Percentiles rank a stretch among this genome's conserved stretches.
These are phyloP conservation scores for Panagrolaimus sp. DNA, from an alignment of 1,140 invertebrate genomes.

Conservation along the genomic window DNA sequence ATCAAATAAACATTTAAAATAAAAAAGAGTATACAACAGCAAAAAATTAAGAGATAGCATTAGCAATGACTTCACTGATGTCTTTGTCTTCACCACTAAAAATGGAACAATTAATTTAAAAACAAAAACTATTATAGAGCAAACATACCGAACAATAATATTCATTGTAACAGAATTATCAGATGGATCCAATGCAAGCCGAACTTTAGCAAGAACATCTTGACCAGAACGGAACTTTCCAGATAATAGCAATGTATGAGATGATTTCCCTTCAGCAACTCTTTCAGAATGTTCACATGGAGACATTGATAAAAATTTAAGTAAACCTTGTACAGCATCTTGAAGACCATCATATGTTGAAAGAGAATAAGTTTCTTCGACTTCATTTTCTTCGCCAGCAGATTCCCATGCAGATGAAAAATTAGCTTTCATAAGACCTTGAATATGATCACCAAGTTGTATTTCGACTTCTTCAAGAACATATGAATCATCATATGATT, in stretches of 20 bases:
- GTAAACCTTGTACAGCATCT: conserved; percentile 79
- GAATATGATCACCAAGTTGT: conserved; percentile 79
- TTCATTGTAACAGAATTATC: conserved; percentile 68
- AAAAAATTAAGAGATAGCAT: conserved; percentile 15
- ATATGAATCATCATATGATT: conserved; percentile 78
- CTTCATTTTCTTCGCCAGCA: conserved; percentile 71
- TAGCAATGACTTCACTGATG: conserved; percentile 19
- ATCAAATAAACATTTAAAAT: not conserved
- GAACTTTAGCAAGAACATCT: conserved; percentile 78
- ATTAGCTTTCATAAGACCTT: conserved; percentile 72
- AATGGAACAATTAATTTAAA: not conserved
- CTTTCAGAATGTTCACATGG: conserved; percentile 77
- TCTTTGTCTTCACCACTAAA: conserved; percentile 18
- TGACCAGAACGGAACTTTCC: conserved; percentile 80
- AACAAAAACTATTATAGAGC: not conserved
- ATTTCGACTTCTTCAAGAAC: conserved; percentile 88
- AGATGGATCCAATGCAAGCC: conserved; percentile 68
- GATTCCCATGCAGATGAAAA: conserved; percentile 67
- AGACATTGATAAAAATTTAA: conserved; percentile 79
- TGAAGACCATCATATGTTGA: conserved; percentile 72
- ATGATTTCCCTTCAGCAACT: conserved; percentile 73
- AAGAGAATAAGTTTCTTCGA: conserved; percentile 84
- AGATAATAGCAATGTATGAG: conserved; percentile 73
- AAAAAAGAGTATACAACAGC: not conserved
- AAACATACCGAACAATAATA: conserved; percentile 60